A percentile compares a stretch with the other conserved stretches of the same genome.
phyloP scores from a whole-genome alignment of 2,888 invertebrate species.

The Lordiphosa fenestrarum region DNA sequence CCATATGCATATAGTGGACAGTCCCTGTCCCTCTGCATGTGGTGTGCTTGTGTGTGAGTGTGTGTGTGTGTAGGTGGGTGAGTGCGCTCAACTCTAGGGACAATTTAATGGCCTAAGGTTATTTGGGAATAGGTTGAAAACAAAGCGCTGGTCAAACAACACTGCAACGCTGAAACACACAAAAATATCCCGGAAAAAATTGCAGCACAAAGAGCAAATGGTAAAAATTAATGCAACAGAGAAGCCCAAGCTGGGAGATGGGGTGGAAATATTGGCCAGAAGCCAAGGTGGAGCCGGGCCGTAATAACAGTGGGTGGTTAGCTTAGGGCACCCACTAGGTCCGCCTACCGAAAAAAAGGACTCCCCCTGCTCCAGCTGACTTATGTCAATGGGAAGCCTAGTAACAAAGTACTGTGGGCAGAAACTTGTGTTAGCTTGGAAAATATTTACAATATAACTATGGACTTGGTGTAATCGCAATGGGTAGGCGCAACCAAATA shows the following conservation, averaged over 20 bases:
- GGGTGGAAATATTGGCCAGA: constrained; percentile 27
- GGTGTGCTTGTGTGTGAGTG: constrained; percentile 19
- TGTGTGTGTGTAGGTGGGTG: constrained; percentile 26
- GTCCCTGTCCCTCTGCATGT: neutral
- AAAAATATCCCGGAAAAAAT: constrained; percentile 21
- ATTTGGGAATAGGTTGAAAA: constrained; percentile 38
- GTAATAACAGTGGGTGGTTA: constrained; percentile 8
- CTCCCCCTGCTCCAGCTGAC: constrained; percentile 3
- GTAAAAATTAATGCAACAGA: constrained; percentile 46
- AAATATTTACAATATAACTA: too few relatives aligned
- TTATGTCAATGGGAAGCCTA: constrained; percentile 12
- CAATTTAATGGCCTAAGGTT: constrained; percentile 48
- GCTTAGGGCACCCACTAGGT: neutral
- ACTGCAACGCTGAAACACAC: constrained; percentile 13
- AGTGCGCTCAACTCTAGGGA: constrained; percentile 41
- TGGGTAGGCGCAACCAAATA: too few relatives aligned
- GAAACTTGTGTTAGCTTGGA: neutral
- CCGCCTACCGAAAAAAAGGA: neutral
- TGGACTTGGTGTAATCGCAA: too few relatives aligned
- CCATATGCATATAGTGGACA: constrained; percentile 21
- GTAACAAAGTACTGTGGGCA: constrained; percentile 11
- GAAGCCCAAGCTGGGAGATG: neutral
- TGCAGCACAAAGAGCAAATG: constrained; percentile 45
- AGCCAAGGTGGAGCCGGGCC: constrained; percentile 33
- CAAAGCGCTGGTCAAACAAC: constrained; percentile 32